phyloP scores from a whole-genome alignment of 2,888 invertebrate genomes.

The Noctua comes region DNA sequence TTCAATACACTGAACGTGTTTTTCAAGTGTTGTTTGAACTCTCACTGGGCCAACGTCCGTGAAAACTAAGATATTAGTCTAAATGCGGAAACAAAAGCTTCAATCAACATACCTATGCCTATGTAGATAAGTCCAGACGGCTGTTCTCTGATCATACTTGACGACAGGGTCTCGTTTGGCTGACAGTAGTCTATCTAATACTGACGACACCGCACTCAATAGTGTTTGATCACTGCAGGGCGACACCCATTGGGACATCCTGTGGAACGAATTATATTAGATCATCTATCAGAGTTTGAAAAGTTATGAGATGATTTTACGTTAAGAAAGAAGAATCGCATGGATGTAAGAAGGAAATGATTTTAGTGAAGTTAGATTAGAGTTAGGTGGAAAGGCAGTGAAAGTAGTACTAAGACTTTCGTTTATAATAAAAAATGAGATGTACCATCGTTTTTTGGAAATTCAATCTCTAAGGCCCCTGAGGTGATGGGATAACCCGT shows the following conservation, averaged over 20 bases:
- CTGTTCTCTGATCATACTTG: slow-evolving; percentile 97
- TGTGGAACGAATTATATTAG: slow-evolving; percentile 65
- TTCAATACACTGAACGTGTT: background rate
- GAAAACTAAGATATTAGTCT: background rate
- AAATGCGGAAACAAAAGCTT: background rate
- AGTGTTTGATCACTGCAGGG: slow-evolving; percentile 91
- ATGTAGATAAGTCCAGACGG: slow-evolving; percentile 99
- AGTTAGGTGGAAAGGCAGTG: background rate
- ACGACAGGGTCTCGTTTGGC: slow-evolving; percentile 96
- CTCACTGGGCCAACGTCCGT: background rate
- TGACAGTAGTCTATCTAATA: slow-evolving; percentile 97
- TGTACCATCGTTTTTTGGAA: background rate
- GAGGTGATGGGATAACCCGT: background rate
- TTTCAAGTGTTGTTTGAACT: background rate
- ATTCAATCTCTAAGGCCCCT: background rate
- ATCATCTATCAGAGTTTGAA: background rate
- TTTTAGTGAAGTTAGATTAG: background rate
- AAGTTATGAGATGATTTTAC: background rate
- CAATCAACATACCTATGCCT: slow-evolving; percentile 88
- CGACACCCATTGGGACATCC: slow-evolving; percentile 91
- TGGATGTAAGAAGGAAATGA: background rate
- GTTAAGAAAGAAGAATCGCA: background rate
- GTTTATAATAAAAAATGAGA: background rate
- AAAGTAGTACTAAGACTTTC: background rate
- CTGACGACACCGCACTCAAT: slow-evolving; percentile 96